Percentiles rank a stretch among this genome's conserved stretches.
Conservation (phyloP, 92 coral and sea anemone species). For the Nematostella vectensis region DNA sequence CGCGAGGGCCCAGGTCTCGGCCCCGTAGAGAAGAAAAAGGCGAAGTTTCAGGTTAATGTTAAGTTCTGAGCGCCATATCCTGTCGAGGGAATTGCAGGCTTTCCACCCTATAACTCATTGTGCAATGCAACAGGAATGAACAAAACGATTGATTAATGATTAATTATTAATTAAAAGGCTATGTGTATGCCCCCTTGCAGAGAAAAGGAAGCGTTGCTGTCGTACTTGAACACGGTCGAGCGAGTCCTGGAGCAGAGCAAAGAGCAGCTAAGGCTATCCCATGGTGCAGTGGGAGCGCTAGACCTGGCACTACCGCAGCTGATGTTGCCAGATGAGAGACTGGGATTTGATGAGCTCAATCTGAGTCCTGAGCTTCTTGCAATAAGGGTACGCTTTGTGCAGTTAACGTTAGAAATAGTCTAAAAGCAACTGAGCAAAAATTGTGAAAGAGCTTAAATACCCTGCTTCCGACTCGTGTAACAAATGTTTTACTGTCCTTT, state of each 20-base stretch:
- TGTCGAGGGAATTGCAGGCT: too few species aligned
- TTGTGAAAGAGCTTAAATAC: background rate
- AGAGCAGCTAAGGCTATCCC: slow-evolving; percentile 75
- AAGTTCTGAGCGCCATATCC: too few species aligned
- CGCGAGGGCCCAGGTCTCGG: too few species aligned
- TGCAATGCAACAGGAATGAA: too few species aligned
- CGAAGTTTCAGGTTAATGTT: too few species aligned
- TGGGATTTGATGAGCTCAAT: slow-evolving; percentile 66
- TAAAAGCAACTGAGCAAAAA: background rate
- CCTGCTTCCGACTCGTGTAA: too few species aligned
- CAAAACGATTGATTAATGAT: too few species aligned
- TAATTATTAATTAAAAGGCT: too few species aligned
- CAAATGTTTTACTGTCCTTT: too few species aligned
- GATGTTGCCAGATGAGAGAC: slow-evolving; percentile 68
- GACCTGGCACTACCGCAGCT: slow-evolving; percentile 80
- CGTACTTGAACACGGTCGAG: slow-evolving; percentile 79
- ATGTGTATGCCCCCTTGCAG: slow-evolving; percentile 23
- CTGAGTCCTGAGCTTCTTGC: slow-evolving; percentile 86
- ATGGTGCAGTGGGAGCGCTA: slow-evolving; percentile 66
- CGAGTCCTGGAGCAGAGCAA: slow-evolving; percentile 89
- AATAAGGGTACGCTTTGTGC: slow-evolving; percentile 86
- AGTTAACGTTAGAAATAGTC: background rate
- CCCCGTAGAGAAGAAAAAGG: too few species aligned
- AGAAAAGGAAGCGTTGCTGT: slow-evolving; percentile 78
- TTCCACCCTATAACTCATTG: too few species aligned